Evolutionary conservation across 2,113 vertebrate genomes (phyloP), one percentile per base, ranked within the genome.

Genomic region (Lepisosteus osseus): DNA sequence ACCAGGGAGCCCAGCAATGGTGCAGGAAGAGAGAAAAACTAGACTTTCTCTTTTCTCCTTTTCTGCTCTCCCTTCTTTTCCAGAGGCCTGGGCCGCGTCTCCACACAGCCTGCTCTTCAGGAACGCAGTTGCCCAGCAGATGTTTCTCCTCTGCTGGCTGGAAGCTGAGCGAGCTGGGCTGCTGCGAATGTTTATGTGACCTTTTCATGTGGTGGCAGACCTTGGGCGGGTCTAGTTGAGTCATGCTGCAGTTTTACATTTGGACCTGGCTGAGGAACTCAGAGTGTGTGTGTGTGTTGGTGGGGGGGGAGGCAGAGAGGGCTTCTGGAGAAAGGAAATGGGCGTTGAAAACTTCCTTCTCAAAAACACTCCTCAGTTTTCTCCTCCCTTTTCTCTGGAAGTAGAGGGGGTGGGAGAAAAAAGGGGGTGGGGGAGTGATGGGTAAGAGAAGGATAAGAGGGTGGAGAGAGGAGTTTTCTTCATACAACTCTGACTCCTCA

Each of bases 251-350:
- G 65, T 73, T 70, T 72, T 78, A 83, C 81, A 77, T 78, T 75
- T 79, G 69, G 67, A 71, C 75, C 29, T 29, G 29, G 29, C 57
- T 63, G 45, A 79, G 72, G 69, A 74, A 76, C 61, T 40, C 45
- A 12, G 69, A 76, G 15, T 0, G 15, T 17, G 29, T 29, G 29
- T 29, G 29, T 29, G 29, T 29, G 29, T 29, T 29, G 29, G 29
- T 2, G 29, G 29, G 29, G 29, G 29, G 69, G 78, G 70, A 69
- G 77, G 81, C 70, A 81, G 72, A 85, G 71, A 78, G 79, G 80
- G 75, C 85, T 83, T 87, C 83, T 74, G 72, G 45, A 67, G 59
- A 80, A 77, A 90, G 90, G 88, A 92, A 91, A 90, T 89, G 80
- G 87, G 85, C 80, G 85, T 85, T 76, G 76, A 72, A 61, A 54